phyloP scores from a whole-genome alignment of 2,113 vertebrate genomes.

The Scortum barcoo region DNA sequence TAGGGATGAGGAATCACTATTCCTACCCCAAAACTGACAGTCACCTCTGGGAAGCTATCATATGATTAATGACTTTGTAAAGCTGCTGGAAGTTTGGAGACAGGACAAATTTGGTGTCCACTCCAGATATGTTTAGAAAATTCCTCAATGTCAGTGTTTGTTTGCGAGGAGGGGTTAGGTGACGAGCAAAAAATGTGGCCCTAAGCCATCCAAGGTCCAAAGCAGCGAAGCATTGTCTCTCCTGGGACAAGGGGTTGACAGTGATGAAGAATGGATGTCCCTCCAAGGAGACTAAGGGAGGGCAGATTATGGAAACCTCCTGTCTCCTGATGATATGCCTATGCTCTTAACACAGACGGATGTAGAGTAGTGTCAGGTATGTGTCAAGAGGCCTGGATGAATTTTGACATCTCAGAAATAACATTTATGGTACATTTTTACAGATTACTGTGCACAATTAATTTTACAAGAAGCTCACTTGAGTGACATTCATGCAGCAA shows the following conservation, averaged over 20 bases:
- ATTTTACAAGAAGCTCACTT: slow-evolving; percentile 64
- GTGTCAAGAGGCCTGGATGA: slow-evolving; percentile 69
- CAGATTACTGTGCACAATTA: slow-evolving; percentile 62
- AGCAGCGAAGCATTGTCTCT: slow-evolving; percentile 71
- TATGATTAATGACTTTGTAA: slow-evolving; percentile 83
- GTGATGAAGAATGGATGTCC: slow-evolving; percentile 83
- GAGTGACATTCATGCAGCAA: slow-evolving; percentile 64
- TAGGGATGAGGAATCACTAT: slow-evolving; percentile 78
- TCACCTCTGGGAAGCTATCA: slow-evolving; percentile 78
- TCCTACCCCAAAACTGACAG: slow-evolving; percentile 74
- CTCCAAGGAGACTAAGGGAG: slow-evolving; percentile 78
- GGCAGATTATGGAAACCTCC: slow-evolving; percentile 78
- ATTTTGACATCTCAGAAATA: slow-evolving; percentile 70
- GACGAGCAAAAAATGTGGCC: slow-evolving; percentile 71
- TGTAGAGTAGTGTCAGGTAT: slow-evolving; percentile 77
- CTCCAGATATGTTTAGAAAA: slow-evolving; percentile 80
- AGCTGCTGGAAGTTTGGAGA: slow-evolving; percentile 79
- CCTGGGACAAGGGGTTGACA: slow-evolving; percentile 77
- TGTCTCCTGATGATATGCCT: slow-evolving; percentile 75
- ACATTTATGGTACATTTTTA: slow-evolving; percentile 73
- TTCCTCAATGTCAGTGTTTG: slow-evolving; percentile 76
- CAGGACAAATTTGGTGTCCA: slow-evolving; percentile 68
- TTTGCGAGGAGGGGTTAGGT: slow-evolving; percentile 77
- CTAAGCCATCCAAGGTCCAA: slow-evolving; percentile 50
- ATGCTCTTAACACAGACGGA: slow-evolving; percentile 77